These are phyloP conservation scores for Diabrotica undecimpunctata DNA, from an alignment of 1,140 invertebrate species.

Conservation along the genomic window DNA sequence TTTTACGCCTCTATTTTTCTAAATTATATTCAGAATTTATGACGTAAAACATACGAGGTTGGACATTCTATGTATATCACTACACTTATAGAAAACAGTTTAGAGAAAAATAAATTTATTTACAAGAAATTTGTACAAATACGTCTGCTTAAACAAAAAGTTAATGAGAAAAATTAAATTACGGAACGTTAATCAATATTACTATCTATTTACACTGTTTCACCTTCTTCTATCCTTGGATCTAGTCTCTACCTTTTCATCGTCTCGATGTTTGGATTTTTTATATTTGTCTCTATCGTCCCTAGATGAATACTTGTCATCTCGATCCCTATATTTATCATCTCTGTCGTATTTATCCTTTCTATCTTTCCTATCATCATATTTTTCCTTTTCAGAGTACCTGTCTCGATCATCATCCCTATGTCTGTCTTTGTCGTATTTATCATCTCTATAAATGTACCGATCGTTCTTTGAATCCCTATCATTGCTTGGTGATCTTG, in stretches of 20 bases:
- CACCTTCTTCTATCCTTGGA: conserved; percentile 49
- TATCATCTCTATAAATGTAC: conserved; percentile 44
- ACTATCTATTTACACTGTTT: no score
- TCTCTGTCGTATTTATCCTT: conserved; percentile 34
- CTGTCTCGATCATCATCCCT: conserved; percentile 36
- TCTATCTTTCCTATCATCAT: conserved; percentile 33
- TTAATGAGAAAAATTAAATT: no score
- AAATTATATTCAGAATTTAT: no score
- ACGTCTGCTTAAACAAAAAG: no score
- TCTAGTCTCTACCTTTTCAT: conserved; percentile 42
- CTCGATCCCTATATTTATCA: conserved; percentile 33
- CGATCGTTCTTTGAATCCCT: conserved; percentile 38
- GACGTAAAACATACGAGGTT: no score
- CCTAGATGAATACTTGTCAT: conserved; percentile 28
- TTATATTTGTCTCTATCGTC: conserved; percentile 38
- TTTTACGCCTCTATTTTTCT: no score
- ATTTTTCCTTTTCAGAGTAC: conserved; percentile 36
- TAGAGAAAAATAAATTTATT: no score
- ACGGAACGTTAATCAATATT: no score
- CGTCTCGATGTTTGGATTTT: conserved; percentile 43
- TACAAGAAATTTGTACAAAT: no score
- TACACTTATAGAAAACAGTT: no score
- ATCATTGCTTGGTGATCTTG: conserved; percentile 39
- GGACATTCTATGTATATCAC: no score
- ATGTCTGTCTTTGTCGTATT: conserved; percentile 34